phyloP scores from a whole-genome alignment of 2,888 invertebrate genomes.

The Chrysolina americana region DNA sequence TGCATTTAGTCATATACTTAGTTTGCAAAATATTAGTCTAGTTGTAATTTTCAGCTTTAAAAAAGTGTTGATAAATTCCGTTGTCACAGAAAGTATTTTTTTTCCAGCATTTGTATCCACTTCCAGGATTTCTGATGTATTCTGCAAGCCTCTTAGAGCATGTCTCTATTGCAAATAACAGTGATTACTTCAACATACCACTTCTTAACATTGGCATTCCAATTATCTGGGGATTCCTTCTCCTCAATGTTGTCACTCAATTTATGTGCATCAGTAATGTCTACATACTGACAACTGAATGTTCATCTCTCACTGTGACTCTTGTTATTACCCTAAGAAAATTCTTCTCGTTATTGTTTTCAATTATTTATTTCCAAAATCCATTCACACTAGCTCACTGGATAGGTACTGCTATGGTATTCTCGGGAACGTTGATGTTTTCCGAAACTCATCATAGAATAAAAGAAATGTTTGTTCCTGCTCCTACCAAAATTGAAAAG shows the following conservation, averaged over 20 bases:
- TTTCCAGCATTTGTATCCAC: constrained; percentile 86
- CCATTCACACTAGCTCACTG: constrained; percentile 94
- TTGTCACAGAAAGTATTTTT: not conserved
- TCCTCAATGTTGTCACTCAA: constrained; percentile 90
- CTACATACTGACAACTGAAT: constrained; percentile 94
- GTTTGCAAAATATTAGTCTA: too few relatives aligned
- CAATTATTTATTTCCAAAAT: constrained; percentile 95
- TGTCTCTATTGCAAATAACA: constrained; percentile 79
- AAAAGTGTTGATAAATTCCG: not conserved
- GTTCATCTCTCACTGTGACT: constrained; percentile 94
- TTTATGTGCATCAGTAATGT: constrained; percentile 96
- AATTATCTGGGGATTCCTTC: constrained; percentile 81
- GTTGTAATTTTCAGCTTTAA: not conserved
- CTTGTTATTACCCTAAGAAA: constrained; percentile 96
- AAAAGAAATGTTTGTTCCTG: constrained; percentile 27
- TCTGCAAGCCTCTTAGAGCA: constrained; percentile 84
- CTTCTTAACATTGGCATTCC: constrained; percentile 78
- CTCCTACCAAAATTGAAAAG: constrained; percentile 5
- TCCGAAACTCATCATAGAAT: constrained; percentile 49
- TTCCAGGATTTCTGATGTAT: constrained; percentile 91
- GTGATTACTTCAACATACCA: constrained; percentile 74
- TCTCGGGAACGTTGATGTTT: constrained; percentile 84
- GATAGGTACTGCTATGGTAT: constrained; percentile 91
- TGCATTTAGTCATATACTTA: too few relatives aligned
- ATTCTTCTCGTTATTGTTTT: constrained; percentile 95